Evolutionary conservation across 2,888 invertebrate genomes (phyloP).

Genomic region (Uropetala carovei): DNA sequence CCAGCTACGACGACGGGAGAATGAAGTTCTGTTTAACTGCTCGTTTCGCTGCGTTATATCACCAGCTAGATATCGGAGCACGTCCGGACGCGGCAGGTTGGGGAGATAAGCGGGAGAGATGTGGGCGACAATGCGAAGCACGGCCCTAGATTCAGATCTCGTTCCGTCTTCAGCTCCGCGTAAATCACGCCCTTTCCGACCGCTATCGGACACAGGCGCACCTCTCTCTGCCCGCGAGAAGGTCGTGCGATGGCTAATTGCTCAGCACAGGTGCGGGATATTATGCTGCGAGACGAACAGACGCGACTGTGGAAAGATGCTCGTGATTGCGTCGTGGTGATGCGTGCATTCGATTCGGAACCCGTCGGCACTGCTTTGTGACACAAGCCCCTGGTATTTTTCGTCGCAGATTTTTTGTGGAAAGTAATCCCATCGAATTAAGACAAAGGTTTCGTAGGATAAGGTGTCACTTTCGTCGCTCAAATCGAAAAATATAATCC

Average conservation of each 20-base stretch:
- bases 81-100: neutral
- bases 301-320: neutral
- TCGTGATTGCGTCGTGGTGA: no score
- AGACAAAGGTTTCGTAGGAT: no score
- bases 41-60: neutral
- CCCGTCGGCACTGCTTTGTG: neutral
- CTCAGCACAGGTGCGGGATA: neutral
- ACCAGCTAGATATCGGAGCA: neutral
- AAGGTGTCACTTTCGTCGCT: no score
- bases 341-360: neutral
- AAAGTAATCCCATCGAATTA: no score
- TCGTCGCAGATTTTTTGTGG: no score
- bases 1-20: no score
- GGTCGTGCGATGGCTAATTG: conserved; percentile 1
- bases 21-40: no score
- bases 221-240: neutral
- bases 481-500: no score
- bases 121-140: neutral
- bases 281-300: neutral
- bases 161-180: neutral
- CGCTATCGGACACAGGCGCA: neutral
- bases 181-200: neutral
- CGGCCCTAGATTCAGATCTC: neutral
- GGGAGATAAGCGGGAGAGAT: no score
- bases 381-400: no score